Percentiles rank a stretch among this genome's conserved stretches.
Evolutionary conservation across 37 sponge, comb jelly and placozoan species (phyloP).

Genomic region (Cliona cf. orientalis): DNA sequence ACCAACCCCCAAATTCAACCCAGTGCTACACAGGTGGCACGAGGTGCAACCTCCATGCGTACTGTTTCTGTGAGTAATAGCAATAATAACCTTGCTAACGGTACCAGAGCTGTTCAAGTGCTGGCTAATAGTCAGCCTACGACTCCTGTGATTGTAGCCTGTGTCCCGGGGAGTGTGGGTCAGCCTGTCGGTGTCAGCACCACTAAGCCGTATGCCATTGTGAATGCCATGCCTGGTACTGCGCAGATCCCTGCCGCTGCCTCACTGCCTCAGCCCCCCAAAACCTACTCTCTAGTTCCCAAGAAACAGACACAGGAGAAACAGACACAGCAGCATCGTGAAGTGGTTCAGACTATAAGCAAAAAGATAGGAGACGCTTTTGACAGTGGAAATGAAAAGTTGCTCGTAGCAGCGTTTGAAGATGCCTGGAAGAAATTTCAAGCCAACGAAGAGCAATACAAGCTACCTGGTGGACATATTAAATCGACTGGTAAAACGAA

Average conservation of each 20-base stretch:
- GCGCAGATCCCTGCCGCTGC: background rate
- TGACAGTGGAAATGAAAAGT: conserved; percentile 17
- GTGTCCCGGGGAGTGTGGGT: no score
- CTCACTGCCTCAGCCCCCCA: background rate
- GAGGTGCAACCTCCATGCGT: no score
- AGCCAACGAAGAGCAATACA: conserved; percentile 45
- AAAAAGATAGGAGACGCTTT: conserved; percentile 46
- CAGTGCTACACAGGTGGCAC: no score
- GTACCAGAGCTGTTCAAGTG: no score
- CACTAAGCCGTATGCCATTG: conserved; percentile 65
- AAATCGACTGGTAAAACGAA: no score
- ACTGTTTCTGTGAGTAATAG: no score
- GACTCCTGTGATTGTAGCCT: no score
- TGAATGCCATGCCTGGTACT: conserved; percentile 33
- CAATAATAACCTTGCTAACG: no score
- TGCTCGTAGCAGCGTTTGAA: conserved; percentile 59
- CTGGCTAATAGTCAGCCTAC: no score
- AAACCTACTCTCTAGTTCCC: background rate
- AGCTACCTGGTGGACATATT: no score
- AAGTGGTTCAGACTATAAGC: conserved; percentile 24
- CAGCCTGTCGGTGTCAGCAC: conserved; percentile 14
- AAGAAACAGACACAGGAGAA: no score
- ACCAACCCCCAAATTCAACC: no score
- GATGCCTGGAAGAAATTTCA: conserved; percentile 68
- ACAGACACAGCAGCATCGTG: background rate